A percentile compares a stretch with the other conserved stretches of the same genome.
These are phyloP conservation scores for Prunella himalayana DNA, from an alignment of 2,113 vertebrate genomes.

Conservation along the genomic window DNA sequence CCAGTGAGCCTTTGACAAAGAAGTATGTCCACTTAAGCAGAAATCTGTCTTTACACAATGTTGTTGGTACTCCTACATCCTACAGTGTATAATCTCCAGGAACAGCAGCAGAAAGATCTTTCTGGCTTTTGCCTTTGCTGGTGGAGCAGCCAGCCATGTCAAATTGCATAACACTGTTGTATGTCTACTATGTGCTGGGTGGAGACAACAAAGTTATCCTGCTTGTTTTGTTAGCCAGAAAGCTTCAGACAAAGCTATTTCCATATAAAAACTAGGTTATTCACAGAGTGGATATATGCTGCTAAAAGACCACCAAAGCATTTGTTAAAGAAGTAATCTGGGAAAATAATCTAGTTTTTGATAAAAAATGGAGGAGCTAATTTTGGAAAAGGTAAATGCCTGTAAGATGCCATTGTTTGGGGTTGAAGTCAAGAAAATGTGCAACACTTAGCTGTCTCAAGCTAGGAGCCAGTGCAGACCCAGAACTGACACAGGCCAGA, in stretches of 20 bases:
- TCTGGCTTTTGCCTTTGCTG: not conserved
- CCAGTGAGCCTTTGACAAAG: not conserved
- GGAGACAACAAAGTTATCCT: not conserved
- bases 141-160: slow-evolving; percentile 2
- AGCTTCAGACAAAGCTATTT: not conserved
- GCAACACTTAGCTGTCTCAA: not conserved
- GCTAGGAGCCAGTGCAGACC: not conserved
- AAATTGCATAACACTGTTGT: not conserved
- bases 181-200: not conserved
- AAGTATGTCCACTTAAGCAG: not conserved
- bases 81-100: not conserved
- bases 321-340: not conserved
- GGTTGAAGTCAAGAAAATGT: not conserved
- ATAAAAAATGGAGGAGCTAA: not conserved
- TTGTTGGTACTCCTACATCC: not conserved
- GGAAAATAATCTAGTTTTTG: not conserved
- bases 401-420: not conserved
- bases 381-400: not conserved
- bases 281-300: not conserved
- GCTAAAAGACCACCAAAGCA: not conserved
- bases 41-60: not conserved
- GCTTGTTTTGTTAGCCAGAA: not conserved
- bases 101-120: not conserved
- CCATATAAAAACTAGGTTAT: not conserved
- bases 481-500: not conserved